These are phyloP conservation scores for Pao palembangensis DNA, from an alignment of 2,113 vertebrate genomes.

Conservation along the genomic window DNA sequence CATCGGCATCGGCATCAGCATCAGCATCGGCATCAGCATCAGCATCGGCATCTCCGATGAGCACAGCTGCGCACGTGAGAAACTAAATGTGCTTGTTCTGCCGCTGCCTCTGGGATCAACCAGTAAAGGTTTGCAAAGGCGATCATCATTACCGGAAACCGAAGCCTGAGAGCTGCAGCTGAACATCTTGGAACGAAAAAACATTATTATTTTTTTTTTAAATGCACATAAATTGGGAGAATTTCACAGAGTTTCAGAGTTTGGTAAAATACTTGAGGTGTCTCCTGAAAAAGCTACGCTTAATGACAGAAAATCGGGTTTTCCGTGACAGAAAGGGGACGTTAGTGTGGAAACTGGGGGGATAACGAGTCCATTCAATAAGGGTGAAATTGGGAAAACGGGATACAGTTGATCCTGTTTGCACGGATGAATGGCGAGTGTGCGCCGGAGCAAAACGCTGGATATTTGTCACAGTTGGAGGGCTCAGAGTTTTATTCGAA, in stretches of 20 bases:
- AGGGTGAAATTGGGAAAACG: slow-evolving; percentile 56
- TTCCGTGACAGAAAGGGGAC: slow-evolving; percentile 19
- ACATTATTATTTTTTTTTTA: neutral
- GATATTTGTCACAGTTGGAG: slow-evolving; percentile 33
- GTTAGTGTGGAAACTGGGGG: slow-evolving; percentile 22
- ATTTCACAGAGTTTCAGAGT: slow-evolving; percentile 3
- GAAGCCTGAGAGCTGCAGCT: neutral
- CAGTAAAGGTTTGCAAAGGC: neutral
- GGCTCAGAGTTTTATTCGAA: neutral
- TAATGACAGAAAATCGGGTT: slow-evolving; percentile 21
- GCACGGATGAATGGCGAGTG: slow-evolving; percentile 46
- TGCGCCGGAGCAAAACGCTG: slow-evolving; percentile 36
- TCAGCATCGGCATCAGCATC: neutral
- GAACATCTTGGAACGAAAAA: slow-evolving; percentile 9
- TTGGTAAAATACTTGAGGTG: slow-evolving; percentile 4
- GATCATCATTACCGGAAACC: neutral
- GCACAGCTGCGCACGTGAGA: too few relatives aligned
- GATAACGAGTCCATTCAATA: slow-evolving; percentile 50
- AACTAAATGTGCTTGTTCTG: too few relatives aligned
- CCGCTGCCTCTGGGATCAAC: neutral
- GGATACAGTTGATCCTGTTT: slow-evolving; percentile 47
- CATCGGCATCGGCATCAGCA: neutral
- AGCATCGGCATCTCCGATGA: too few relatives aligned
- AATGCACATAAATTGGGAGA: slow-evolving; percentile 12
- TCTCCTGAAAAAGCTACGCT: slow-evolving; percentile 4